phyloP scores from a whole-genome alignment of 2,113 vertebrate genomes.

The Gobius niger region DNA sequence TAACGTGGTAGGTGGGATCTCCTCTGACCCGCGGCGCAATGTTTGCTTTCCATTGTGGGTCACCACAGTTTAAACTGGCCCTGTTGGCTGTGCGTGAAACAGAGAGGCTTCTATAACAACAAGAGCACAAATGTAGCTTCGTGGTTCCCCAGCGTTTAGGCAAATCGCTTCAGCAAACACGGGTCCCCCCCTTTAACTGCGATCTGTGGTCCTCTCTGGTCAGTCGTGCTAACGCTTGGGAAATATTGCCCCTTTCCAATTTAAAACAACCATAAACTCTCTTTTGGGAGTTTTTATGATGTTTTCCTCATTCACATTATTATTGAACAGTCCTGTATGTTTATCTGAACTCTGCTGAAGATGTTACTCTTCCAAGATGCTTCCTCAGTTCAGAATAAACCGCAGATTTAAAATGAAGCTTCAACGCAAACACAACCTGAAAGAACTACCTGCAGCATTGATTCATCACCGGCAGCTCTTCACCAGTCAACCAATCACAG shows the following conservation, averaged over 20 bases:
- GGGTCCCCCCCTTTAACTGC: slow-evolving; percentile 35
- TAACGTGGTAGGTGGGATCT: slow-evolving; percentile 40
- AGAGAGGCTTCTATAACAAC: slow-evolving; percentile 54
- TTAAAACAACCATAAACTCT: too few species aligned
- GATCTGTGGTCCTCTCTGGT: slow-evolving; percentile 27
- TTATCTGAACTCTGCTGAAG: too few species aligned
- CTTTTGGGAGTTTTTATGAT: too few species aligned
- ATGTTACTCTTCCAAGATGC: too few species aligned
- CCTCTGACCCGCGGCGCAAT: slow-evolving; percentile 32
- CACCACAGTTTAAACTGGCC: slow-evolving; percentile 60
- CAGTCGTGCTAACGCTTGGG: neutral
- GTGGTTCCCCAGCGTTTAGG: slow-evolving; percentile 44
- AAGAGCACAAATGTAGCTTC: slow-evolving; percentile 37
- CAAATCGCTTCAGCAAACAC: slow-evolving; percentile 52
- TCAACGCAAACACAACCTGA: too few species aligned
- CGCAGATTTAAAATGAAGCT: too few species aligned
- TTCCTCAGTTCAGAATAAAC: too few species aligned
- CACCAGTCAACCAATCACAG: too few species aligned
- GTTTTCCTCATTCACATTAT: too few species aligned
- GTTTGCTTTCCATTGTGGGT: slow-evolving; percentile 65
- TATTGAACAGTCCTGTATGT: too few species aligned
- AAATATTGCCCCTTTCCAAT: neutral
- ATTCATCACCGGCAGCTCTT: too few species aligned
- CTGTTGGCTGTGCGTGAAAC: slow-evolving; percentile 42
- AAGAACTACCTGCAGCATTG: too few species aligned